Conservation (phyloP, 2,113 vertebrate genomes). For the Stercorarius parasiticus region DNA sequence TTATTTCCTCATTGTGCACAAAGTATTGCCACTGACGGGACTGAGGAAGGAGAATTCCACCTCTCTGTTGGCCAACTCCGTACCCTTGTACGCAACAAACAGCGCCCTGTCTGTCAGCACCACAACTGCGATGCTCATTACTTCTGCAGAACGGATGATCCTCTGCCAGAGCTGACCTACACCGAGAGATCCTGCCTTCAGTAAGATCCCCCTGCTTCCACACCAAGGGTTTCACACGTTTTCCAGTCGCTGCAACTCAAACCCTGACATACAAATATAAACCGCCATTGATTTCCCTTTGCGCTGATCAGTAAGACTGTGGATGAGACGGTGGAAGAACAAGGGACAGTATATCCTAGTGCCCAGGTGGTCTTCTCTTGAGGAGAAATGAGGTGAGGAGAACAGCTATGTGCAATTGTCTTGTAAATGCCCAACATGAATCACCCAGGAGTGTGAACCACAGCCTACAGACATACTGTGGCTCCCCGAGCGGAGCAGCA, state of each 20-base stretch:
- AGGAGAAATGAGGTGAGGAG: not conserved
- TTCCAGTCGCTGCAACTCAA: not conserved
- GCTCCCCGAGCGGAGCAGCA: rapidly evolving
- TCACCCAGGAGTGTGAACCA: not conserved
- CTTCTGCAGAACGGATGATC: not conserved
- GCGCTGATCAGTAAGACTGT: rapidly evolving
- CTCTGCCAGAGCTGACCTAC: not conserved
- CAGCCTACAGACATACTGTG: rapidly evolving
- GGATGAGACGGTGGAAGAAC: not conserved
- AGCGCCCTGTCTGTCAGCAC: not conserved
- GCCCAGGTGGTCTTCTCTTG: not conserved
- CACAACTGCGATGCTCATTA: not conserved
- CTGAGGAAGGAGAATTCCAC: not conserved
- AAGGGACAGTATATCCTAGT: not conserved
- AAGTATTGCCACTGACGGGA: not conserved
- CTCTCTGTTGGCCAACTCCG: not conserved
- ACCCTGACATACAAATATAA: not conserved
- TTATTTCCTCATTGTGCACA: not conserved
- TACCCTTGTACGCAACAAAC: not conserved
- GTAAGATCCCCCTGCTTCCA: not conserved
- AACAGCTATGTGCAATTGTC: not conserved
- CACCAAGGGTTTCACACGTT: not conserved
- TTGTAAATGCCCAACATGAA: not conserved
- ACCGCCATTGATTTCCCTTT: not conserved
- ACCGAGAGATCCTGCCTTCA: not conserved